phyloP scores from a whole-genome alignment of 2,888 invertebrate species.

The Lucinisca nassula region DNA sequence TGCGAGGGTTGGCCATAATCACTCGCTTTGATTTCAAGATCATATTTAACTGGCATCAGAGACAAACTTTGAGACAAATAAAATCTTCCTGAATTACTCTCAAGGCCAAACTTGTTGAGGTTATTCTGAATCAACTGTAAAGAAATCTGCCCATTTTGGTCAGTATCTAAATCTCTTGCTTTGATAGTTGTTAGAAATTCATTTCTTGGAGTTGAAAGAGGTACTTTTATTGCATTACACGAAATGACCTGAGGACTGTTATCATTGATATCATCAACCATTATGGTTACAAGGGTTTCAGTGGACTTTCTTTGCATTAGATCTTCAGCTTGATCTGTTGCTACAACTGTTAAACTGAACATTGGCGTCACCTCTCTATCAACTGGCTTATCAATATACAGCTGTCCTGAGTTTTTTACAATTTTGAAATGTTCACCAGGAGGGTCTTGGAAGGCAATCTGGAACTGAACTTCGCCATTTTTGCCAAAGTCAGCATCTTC shows the following conservation, averaged over 20 bases:
- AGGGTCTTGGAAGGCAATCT: slow-evolving; percentile 94
- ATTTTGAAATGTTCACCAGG: slow-evolving; percentile 96
- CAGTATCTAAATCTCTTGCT: slow-evolving; percentile 96
- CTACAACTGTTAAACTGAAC: slow-evolving; percentile 95
- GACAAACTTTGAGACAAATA: slow-evolving; percentile 64
- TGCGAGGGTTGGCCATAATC: slow-evolving; percentile 71
- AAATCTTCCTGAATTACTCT: slow-evolving; percentile 67
- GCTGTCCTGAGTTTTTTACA: slow-evolving; percentile 93
- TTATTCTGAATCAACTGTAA: slow-evolving; percentile 90
- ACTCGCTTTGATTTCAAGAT: slow-evolving; percentile 71
- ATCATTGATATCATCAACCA: slow-evolving; percentile 97
- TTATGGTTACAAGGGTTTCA: slow-evolving; percentile 95
- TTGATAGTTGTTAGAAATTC: slow-evolving; percentile 93
- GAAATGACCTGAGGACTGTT: slow-evolving; percentile 96
- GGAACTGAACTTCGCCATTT: slow-evolving; percentile 95
- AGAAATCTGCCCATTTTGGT: slow-evolving; percentile 96
- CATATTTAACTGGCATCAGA: slow-evolving; percentile 61
- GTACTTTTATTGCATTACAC: slow-evolving; percentile 92
- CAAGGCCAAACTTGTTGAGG: slow-evolving; percentile 59
- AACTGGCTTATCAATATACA: slow-evolving; percentile 95
- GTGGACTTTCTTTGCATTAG: slow-evolving; percentile 93
- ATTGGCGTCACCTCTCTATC: slow-evolving; percentile 97
- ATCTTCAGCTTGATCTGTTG: slow-evolving; percentile 95
- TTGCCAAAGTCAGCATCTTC: slow-evolving; percentile 96
- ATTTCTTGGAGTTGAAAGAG: slow-evolving; percentile 88